A percentile compares a stretch with the other conserved stretches of the same genome.
Conservation (phyloP, 2,888 invertebrate genomes). For the Eilema caniola region DNA sequence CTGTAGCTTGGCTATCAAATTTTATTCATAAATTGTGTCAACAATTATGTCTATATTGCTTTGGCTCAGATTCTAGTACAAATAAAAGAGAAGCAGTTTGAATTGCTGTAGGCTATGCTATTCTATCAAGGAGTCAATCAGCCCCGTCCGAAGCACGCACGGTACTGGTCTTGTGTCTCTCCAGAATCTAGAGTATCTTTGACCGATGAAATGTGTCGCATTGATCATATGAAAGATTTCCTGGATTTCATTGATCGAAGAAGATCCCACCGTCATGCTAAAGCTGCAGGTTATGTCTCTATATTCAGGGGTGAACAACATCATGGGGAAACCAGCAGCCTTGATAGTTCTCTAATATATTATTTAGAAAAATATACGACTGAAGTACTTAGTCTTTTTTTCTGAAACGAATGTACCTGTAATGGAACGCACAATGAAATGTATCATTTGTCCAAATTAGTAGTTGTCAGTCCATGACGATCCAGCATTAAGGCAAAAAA, state of each 20-base stretch:
- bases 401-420: neutral
- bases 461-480: slow-evolving; percentile 4
- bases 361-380: neutral
- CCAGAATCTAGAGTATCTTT: neutral
- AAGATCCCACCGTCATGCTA: too few relatives aligned
- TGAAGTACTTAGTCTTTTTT: neutral
- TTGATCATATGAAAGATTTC: neutral
- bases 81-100: neutral
- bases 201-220: neutral
- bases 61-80: neutral
- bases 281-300: neutral
- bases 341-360: neutral
- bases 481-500: neutral
- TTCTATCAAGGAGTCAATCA: neutral
- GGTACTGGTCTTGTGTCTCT: too few relatives aligned
- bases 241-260: neutral
- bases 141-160: too few relatives aligned
- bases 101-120: neutral
- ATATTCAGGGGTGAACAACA: neutral
- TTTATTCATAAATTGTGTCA: neutral
- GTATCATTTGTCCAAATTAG: neutral
- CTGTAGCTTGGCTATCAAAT: neutral
- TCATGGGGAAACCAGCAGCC: neutral
- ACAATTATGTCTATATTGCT: neutral
- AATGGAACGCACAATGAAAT: slow-evolving; percentile 1